Evolutionary conservation across 1,140 invertebrate species (phyloP).

Genomic region (Drosophila ercepeae): DNA sequence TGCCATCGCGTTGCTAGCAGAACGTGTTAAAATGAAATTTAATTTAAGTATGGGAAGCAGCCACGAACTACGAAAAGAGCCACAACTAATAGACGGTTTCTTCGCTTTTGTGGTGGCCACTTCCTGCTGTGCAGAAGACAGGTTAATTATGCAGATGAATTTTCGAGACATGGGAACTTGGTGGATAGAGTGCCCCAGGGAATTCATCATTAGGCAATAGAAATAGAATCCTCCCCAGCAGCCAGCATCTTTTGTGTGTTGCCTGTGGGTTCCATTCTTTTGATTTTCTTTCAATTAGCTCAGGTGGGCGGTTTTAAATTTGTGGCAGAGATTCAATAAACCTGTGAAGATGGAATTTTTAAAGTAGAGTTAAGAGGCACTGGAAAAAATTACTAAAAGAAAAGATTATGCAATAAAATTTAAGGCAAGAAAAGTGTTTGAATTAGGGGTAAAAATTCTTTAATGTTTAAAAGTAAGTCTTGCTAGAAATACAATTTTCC

Average conservation of each 20-base stretch:
- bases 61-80: slow-evolving; percentile 25
- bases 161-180: slow-evolving; percentile 50
- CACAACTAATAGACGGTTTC: slow-evolving; percentile 62
- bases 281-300: slow-evolving; percentile 39
- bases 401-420: too few relatives aligned
- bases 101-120: slow-evolving; percentile 53
- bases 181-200: slow-evolving; percentile 10
- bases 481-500: too few relatives aligned
- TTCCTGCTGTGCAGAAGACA: slow-evolving; percentile 59
- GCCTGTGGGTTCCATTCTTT: slow-evolving; percentile 35
- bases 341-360: slow-evolving; percentile 31
- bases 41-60: slow-evolving; percentile 74
- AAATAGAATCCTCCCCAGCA: slow-evolving; percentile 21
- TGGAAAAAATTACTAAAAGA: not conserved
- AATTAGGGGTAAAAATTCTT: too few relatives aligned
- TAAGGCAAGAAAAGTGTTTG: too few relatives aligned
- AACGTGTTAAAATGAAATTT: slow-evolving; percentile 80
- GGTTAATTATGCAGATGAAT: slow-evolving; percentile 69
- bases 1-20: slow-evolving; percentile 32
- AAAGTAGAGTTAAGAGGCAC: slow-evolving; percentile 17
- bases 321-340: slow-evolving; percentile 29
- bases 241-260: slow-evolving; percentile 46
- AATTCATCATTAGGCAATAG: slow-evolving; percentile 29
- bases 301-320: slow-evolving; percentile 22
- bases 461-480: not conserved